Evolutionary conservation across 2,888 invertebrate species (phyloP), one percentile per base, ranked within the genome.

Genomic region (Teleogryllus oceanicus): DNA sequence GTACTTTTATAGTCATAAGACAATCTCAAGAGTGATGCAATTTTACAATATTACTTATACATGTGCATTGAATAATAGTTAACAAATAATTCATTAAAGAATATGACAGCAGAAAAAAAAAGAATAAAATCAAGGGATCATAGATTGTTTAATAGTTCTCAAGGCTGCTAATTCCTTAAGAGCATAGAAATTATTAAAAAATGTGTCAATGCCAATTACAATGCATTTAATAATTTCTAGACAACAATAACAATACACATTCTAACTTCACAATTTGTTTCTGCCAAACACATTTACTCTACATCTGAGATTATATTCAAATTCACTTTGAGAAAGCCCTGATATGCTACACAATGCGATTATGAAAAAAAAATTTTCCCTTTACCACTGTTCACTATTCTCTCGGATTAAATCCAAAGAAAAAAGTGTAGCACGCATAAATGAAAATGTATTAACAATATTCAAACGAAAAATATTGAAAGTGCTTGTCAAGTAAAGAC

Each of bases 141-240:
- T 16, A 16, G 62, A 16, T 62, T 18, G 16, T 18, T n/a, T 18
- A 13, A 18, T 62, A 62, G n/a, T 62, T 62, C 13, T 62, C n/a
- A 62, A 62, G 62, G n/a, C 13, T 4, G 4, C 11, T 62, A 62
- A 62, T 12, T 62, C 62, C 62, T n/a, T 62, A 37, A 37, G 37
- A 37, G 5, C 37, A 37, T 8, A 37, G 37, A 37, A 37, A 37
- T 37, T 37, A 5, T 37, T 37, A 37, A 37, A 37, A 37, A 37
- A 37, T 37, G 37, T 37, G 37, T 37, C 37, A 37, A 37, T 37
- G 37, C 37, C 37, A 37, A 37, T 37, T 37, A 37, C 37, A 37
- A n/a, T 62, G 62, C 62, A 62, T 62, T 62, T 18, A 62, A 62
- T 62, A 62, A 62, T 62, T n/a, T 62, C 62, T 62, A 62, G 13